These are phyloP conservation scores for Syngnathus acus DNA, from an alignment of 2,797 vertebrate genomes.

Conservation along the genomic window DNA sequence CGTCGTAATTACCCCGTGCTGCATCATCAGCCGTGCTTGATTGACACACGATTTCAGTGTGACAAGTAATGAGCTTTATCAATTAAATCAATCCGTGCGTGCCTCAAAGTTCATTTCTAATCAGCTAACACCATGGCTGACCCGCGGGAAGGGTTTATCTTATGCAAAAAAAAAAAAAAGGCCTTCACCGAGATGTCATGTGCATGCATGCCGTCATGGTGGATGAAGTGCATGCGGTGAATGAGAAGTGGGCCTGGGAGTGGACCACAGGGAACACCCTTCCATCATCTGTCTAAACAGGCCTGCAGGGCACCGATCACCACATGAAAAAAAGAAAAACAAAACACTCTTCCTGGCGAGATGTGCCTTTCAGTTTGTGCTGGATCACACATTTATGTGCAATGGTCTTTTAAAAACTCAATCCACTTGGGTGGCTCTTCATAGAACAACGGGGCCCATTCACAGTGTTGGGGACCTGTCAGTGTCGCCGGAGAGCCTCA, in stretches of 20 bases:
- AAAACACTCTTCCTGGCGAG: conserved; percentile 45
- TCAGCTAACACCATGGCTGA: conserved; percentile 26
- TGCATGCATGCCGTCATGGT: conserved; percentile 50
- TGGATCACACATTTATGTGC: conserved; percentile 61
- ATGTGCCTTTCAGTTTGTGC: conserved; percentile 39
- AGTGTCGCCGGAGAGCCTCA: conserved; percentile 60
- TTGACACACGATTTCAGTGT: not conserved
- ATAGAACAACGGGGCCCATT: conserved; percentile 61
- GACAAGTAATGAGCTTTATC: conserved; percentile 23
- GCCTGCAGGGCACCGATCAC: conserved; percentile 54
- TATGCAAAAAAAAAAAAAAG: conserved; percentile 30
- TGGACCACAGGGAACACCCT: conserved; percentile 63
- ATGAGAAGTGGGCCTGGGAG: conserved; percentile 57
- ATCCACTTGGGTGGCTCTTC: conserved; percentile 58
- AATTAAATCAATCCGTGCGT: conserved; percentile 22
- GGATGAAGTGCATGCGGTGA: conserved; percentile 45
- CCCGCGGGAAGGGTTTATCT: conserved; percentile 35
- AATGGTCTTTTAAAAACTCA: conserved; percentile 53
- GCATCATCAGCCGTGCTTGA: conserved; percentile 6
- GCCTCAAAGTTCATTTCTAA: conserved; percentile 30
- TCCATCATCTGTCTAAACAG: conserved; percentile 68
- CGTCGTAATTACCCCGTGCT: conserved; percentile 11
- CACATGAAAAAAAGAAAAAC: conserved; percentile 6
- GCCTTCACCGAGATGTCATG: conserved; percentile 54
- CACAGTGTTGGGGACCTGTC: conserved; percentile 68